A percentile compares a stretch with the other conserved stretches of the same genome.
These are phyloP conservation scores for Papilio xuthus DNA, from an alignment of 1,140 invertebrate species.

Conservation along the genomic window DNA sequence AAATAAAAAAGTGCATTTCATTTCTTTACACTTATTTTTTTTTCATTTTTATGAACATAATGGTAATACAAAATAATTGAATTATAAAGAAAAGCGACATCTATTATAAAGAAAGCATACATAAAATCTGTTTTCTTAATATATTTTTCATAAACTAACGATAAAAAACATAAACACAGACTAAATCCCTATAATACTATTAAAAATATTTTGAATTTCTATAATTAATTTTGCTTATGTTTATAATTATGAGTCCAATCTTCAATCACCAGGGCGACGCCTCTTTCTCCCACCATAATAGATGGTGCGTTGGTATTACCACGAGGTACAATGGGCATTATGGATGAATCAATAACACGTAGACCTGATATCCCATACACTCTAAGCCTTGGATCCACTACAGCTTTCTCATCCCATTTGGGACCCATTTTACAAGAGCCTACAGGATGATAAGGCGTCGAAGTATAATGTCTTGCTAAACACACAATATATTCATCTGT, in stretches of 20 bases:
- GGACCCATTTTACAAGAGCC: conserved; percentile 85
- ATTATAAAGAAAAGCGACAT: conserved; percentile 3
- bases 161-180: too few species aligned
- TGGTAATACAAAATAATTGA: background rate
- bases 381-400: conserved; percentile 82
- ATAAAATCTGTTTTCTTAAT: background rate
- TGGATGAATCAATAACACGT: conserved; percentile 88
- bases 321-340: conserved; percentile 84
- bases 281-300: conserved; percentile 56
- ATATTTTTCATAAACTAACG: background rate
- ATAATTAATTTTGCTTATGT: conserved; percentile 26
- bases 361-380: conserved; percentile 86
- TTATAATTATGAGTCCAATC: conserved; percentile 47
- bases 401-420: conserved; percentile 66
- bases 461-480: conserved; percentile 84
- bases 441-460: conserved; percentile 84
- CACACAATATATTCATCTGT: conserved; percentile 89
- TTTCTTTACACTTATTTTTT: background rate
- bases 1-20: background rate
- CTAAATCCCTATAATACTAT: too few species aligned
- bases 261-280: conserved; percentile 49
- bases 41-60: background rate
- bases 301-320: conserved; percentile 85
- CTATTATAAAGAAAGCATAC: background rate
- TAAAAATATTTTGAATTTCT: background rate